Evolutionary conservation across 2,113 vertebrate genomes (phyloP).

Genomic region (Stercorarius parasiticus): DNA sequence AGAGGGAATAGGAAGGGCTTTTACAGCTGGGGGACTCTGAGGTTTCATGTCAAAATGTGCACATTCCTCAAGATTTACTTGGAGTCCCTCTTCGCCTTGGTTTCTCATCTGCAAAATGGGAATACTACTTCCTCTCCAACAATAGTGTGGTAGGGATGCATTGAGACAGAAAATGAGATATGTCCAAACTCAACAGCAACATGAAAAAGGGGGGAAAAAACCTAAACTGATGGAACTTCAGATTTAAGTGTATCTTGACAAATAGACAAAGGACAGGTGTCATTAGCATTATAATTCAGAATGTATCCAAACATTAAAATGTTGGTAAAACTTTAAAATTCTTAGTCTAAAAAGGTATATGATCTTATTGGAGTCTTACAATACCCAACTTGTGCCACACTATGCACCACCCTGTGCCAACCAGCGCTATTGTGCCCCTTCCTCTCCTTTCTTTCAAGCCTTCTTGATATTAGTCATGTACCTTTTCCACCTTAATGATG

Average conservation of each 20-base stretch:
- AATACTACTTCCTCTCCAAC: background rate
- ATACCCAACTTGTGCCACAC: background rate
- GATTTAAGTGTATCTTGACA: background rate
- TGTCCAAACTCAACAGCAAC: background rate
- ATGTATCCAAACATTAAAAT: background rate
- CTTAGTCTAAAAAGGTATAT: background rate
- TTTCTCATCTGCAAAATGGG: background rate
- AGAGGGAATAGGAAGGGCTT: background rate
- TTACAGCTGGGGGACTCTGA: background rate
- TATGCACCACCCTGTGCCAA: background rate
- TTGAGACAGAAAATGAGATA: background rate
- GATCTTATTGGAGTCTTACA: background rate
- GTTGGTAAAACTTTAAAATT: background rate
- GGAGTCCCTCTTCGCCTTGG: background rate
- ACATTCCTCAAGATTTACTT: background rate
- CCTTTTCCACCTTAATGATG: background rate
- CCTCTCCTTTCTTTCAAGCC: background rate
- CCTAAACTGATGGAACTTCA: background rate
- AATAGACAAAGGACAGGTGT: background rate
- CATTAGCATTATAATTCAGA: background rate
- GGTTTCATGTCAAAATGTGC: background rate
- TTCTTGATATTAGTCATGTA: background rate
- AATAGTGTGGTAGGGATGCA: background rate
- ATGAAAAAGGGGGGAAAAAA: accelerated
- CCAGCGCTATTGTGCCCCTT: background rate